Percentiles rank a stretch among this genome's conserved stretches.
These are phyloP conservation scores for Oikopleura dioica DNA, from an alignment of 23 tunicate species.

Conservation along the genomic window DNA sequence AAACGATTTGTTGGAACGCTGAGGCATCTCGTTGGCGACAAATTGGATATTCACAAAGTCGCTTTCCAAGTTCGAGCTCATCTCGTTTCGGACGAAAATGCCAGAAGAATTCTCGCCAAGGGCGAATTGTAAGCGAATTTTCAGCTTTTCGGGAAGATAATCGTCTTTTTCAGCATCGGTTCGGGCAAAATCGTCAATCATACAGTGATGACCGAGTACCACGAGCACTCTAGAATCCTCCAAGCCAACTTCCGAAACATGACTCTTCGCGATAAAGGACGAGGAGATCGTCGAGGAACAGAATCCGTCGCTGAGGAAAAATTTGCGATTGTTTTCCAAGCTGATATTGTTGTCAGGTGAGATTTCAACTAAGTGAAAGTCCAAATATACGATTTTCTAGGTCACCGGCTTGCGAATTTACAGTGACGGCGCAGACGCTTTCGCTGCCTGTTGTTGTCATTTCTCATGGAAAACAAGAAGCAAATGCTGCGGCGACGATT, in stretches of 20 bases:
- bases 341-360: conserved; percentile 24
- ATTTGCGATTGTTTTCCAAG: conserved; percentile 41
- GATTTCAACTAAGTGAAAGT: conserved; percentile 17
- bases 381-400: neutral
- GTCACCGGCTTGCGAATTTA: neutral
- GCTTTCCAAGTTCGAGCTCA: neutral
- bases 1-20: conserved; percentile 47
- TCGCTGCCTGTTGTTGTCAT: conserved; percentile 68
- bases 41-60: conserved; percentile 36
- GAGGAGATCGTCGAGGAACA: conserved; percentile 29
- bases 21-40: conserved; percentile 51
- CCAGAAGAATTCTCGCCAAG: conserved; percentile 15
- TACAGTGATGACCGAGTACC: conserved; percentile 26
- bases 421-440: conserved; percentile 22
- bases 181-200: conserved; percentile 45
- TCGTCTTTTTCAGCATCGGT: conserved; percentile 18
- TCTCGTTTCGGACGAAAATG: conserved; percentile 27
- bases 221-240: conserved; percentile 25
- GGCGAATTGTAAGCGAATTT: conserved; percentile 14
- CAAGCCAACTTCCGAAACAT: conserved; percentile 46
- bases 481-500: conserved; percentile 86
- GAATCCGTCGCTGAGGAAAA: conserved; percentile 73
- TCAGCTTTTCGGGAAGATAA: neutral
- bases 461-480: conserved; percentile 87
- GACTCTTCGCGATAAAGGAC: conserved; percentile 18